These are phyloP conservation scores for Delichon dasypus DNA, from an alignment of 2,797 vertebrate genomes.

Conservation along the genomic window DNA sequence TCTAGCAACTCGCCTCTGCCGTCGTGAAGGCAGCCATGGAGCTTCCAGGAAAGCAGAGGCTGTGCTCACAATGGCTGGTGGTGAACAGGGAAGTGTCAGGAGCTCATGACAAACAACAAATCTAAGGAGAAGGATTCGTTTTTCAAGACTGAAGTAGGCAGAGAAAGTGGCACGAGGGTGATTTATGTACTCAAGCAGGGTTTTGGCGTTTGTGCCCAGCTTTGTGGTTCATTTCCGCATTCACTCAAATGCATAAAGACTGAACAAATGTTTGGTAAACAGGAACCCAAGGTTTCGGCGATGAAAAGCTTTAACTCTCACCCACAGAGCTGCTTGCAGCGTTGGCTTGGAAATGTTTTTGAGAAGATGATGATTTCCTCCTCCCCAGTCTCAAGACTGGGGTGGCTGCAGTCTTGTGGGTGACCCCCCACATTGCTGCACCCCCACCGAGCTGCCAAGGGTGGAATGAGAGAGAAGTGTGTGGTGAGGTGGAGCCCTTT, in stretches of 20 bases:
- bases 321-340: slow-evolving; percentile 29
- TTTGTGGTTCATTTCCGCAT: slow-evolving; percentile 45
- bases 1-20: not conserved
- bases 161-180: not conserved
- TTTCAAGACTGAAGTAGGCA: not conserved
- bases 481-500: not conserved
- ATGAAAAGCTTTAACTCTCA: slow-evolving; percentile 43
- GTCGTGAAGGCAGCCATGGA: fast-evolving
- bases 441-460: not conserved
- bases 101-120: not conserved
- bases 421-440: not conserved
- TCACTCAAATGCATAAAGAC: slow-evolving; percentile 29
- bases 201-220: slow-evolving; percentile 22
- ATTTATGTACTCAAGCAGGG: slow-evolving; percentile 3
- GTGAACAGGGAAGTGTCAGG: not conserved
- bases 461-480: not conserved
- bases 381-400: not conserved
- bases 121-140: not conserved
- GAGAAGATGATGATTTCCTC: not conserved
- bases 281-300: slow-evolving; percentile 53
- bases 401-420: not conserved
- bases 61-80: not conserved
- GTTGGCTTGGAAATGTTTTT: slow-evolving; percentile 21
- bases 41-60: not conserved
- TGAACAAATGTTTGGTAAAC: slow-evolving; percentile 67